Evolutionary conservation across 2,888 invertebrate species (phyloP), one percentile per base, ranked within the genome.

Genomic region (Ptilodon capucinus): DNA sequence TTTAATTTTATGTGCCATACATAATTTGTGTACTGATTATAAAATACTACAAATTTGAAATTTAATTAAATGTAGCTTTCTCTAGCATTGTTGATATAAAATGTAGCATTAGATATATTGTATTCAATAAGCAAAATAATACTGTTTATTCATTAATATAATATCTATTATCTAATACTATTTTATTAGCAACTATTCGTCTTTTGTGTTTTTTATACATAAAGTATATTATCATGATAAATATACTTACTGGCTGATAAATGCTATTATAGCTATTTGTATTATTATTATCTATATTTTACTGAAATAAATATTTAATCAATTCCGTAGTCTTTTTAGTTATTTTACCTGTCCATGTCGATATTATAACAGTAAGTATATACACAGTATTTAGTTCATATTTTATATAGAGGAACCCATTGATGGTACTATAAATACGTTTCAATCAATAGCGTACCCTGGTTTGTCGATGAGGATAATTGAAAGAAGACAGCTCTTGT

Each of bases 1-100:
- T 69, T 70, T 68, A 68, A 64, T 61, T 73, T 58, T 55, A 57
- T 60, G 77, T 78, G 79, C 79, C 79, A 79, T 79, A 72, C 30
- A 57, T 59, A 42, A 48, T 61, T 56, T 43, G 64, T 43, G 14
- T 46, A 41, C 36, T 30, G 19, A 50, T 55, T 42, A 53, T 56
- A 54, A 46, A 51, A 14, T 41, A 36, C 18, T 17, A 25, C 28
- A 42, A 34, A 32, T 38, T 51, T 39, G 14, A 45, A 52, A 1
- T 28, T n/a, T 28, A 8, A n/a, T 4, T 4, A 0, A n/a, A 11
- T 28, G 2, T n/a, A 3, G n/a, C 28, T 28, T n/a, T 28, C 21
- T 21, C 5, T 7, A 28, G 4, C 28, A n/a, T 28, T 21, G 21
- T 21, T 23, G 23, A 23, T 6, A 23, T 23, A 23, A 23, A 7